These are phyloP conservation scores for Xylocampa areola DNA, from an alignment of 2,888 invertebrate genomes.

Conservation along the genomic window DNA sequence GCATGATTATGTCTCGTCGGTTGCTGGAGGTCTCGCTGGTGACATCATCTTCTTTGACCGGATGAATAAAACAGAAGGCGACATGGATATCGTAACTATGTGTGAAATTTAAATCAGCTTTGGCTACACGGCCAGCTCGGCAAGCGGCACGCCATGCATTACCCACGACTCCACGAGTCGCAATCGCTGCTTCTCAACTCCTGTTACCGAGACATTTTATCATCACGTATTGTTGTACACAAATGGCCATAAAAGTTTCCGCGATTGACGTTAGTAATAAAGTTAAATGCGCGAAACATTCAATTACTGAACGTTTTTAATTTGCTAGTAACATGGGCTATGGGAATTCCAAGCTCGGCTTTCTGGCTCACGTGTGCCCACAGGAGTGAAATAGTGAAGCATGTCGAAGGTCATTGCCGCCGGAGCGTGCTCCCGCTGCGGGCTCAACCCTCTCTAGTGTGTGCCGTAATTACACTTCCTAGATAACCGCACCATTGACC, in stretches of 20 bases:
- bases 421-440: constrained; percentile 45
- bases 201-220: constrained; percentile 36
- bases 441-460: constrained; percentile 53
- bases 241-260: constrained; percentile 39
- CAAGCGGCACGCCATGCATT: constrained; percentile 54
- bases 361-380: constrained; percentile 33
- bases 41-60: constrained; percentile 73
- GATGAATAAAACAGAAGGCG: constrained; percentile 75
- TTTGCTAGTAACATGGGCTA: constrained; percentile 33
- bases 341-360: constrained; percentile 40
- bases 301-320: constrained; percentile 46
- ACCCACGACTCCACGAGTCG: constrained; percentile 35
- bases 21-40: constrained; percentile 57
- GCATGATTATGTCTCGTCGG: constrained; percentile 50
- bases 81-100: constrained; percentile 62
- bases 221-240: constrained; percentile 30
- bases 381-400: constrained; percentile 34
- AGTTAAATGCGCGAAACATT: constrained; percentile 51
- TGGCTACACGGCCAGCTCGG: constrained; percentile 38
- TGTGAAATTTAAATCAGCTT: constrained; percentile 74
- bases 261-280: constrained; percentile 43
- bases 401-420: constrained; percentile 55
- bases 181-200: constrained; percentile 27
- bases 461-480: constrained; percentile 62
- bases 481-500: constrained; percentile 57